Evolutionary conservation across 1,140 invertebrate species (phyloP).

Genomic region (Achroia grisella): DNA sequence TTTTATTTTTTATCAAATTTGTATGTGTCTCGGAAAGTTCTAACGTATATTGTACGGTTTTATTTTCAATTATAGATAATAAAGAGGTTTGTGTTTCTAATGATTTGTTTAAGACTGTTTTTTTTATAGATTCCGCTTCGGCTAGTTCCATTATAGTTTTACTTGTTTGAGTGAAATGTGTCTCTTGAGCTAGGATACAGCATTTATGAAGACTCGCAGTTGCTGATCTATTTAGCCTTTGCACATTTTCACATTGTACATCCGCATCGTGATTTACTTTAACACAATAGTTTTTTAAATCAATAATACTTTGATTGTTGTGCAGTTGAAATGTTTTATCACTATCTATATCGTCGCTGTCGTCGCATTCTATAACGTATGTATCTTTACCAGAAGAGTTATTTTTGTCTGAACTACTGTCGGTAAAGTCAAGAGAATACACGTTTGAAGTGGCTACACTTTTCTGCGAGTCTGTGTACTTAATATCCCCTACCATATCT

Average conservation of each 20-base stretch:
- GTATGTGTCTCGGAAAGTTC: slow-evolving; percentile 5
- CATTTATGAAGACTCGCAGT: slow-evolving; percentile 18
- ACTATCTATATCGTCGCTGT: slow-evolving; percentile 39
- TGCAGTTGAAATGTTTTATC: slow-evolving; percentile 26
- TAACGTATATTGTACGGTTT: slow-evolving; percentile 40
- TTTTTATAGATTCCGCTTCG: slow-evolving; percentile 21
- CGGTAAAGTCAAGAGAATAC: slow-evolving; percentile 57
- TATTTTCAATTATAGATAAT: slow-evolving; percentile 43
- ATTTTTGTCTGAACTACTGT: slow-evolving; percentile 47
- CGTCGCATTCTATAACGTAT: slow-evolving; percentile 47
- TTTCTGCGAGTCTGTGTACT: slow-evolving; percentile 52
- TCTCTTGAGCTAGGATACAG: slow-evolving; percentile 38
- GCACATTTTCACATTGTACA: slow-evolving; percentile 7
- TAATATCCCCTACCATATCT: slow-evolving; percentile 48
- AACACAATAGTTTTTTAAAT: slow-evolving; percentile 16
- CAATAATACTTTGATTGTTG: slow-evolving; percentile 17
- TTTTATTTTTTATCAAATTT: background rate
- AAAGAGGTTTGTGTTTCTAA: slow-evolving; percentile 57
- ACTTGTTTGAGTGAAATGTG: slow-evolving; percentile 57
- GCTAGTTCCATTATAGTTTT: slow-evolving; percentile 61
- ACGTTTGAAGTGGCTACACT: slow-evolving; percentile 50
- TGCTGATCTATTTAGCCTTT: slow-evolving; percentile 18
- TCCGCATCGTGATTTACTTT: slow-evolving; percentile 7
- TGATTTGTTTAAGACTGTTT: slow-evolving; percentile 16
- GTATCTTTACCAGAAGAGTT: slow-evolving; percentile 57